Conservation (phyloP, 2,888 invertebrate genomes). For the Folsomia manolachei region DNA sequence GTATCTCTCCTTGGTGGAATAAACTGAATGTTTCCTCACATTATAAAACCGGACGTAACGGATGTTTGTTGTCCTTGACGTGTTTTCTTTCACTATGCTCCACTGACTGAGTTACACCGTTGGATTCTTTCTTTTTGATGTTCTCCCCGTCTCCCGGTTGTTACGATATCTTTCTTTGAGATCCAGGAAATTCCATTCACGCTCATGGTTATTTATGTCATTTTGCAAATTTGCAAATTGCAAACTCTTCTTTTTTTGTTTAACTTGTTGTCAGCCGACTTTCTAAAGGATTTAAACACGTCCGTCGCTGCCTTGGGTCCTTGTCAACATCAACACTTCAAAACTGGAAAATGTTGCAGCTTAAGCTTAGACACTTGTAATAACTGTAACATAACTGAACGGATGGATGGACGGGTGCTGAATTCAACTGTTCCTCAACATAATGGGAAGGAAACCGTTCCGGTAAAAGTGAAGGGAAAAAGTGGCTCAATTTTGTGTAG, state of each 20-base stretch:
- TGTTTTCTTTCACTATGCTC: no score
- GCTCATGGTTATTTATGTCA: conserved; percentile 7
- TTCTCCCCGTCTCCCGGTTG: background rate
- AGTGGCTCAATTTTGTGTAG: no score
- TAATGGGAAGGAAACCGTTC: no score
- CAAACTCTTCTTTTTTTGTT: background rate
- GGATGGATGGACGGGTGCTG: background rate
- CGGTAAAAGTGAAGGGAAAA: no score
- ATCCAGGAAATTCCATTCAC: background rate
- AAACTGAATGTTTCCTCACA: background rate
- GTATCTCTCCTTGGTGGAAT: no score
- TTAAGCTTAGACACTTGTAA: background rate
- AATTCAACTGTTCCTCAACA: background rate
- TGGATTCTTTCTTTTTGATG: background rate
- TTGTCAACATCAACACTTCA: background rate
- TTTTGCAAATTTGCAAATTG: background rate
- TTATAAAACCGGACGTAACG: background rate
- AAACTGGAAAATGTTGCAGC: no score
- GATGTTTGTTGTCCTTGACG: background rate
- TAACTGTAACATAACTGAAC: no score
- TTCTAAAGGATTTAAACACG: background rate
- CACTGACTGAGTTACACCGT: background rate
- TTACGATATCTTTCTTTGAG: background rate
- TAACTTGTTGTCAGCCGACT: background rate
- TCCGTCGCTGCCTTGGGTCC: background rate